Evolutionary conservation across 2,113 vertebrate genomes (phyloP).

Genomic region (Cottus gobio): DNA sequence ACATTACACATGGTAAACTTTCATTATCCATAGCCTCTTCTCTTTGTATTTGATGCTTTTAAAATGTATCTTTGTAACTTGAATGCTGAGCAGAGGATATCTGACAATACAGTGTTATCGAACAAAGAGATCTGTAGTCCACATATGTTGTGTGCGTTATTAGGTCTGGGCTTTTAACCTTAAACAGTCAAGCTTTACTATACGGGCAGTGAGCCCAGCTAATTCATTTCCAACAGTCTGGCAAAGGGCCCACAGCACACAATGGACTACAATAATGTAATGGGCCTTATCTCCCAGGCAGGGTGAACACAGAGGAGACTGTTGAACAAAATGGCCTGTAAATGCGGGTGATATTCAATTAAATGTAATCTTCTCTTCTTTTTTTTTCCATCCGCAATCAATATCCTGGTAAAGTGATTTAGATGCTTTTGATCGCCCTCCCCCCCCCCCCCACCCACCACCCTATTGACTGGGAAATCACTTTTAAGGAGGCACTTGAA

Average conservation of each 20-base stretch:
- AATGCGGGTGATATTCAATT: slow-evolving; percentile 78
- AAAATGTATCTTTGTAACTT: not conserved
- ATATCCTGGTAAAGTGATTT: slow-evolving; percentile 73
- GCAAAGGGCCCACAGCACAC: slow-evolving; percentile 68
- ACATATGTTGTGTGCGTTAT: slow-evolving; percentile 46
- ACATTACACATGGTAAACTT: slow-evolving; percentile 42
- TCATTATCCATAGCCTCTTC: slow-evolving; percentile 22
- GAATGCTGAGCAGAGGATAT: not conserved
- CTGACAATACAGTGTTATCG: slow-evolving; percentile 5
- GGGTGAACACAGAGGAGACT: slow-evolving; percentile 63
- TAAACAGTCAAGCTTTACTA: slow-evolving; percentile 63
- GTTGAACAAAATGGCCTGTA: slow-evolving; percentile 76
- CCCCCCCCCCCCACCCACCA: slow-evolving; percentile 1
- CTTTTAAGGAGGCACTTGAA: slow-evolving; percentile 42
- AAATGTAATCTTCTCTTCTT: slow-evolving; percentile 73
- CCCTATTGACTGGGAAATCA: slow-evolving; percentile 48
- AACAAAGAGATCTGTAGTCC: slow-evolving; percentile 44
- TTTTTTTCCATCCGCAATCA: slow-evolving; percentile 56
- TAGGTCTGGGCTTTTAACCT: slow-evolving; percentile 66
- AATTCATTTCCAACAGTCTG: slow-evolving; percentile 79
- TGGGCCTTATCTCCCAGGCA: slow-evolving; percentile 75
- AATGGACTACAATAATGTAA: slow-evolving; percentile 80
- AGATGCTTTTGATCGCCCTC: slow-evolving; percentile 65
- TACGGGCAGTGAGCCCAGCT: slow-evolving; percentile 73
- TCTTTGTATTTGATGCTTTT: not conserved